Percentiles rank a stretch among this genome's conserved stretches.
Evolutionary conservation across 2,113 vertebrate genomes (phyloP).

Genomic region (Microcebus ravelobensis): DNA sequence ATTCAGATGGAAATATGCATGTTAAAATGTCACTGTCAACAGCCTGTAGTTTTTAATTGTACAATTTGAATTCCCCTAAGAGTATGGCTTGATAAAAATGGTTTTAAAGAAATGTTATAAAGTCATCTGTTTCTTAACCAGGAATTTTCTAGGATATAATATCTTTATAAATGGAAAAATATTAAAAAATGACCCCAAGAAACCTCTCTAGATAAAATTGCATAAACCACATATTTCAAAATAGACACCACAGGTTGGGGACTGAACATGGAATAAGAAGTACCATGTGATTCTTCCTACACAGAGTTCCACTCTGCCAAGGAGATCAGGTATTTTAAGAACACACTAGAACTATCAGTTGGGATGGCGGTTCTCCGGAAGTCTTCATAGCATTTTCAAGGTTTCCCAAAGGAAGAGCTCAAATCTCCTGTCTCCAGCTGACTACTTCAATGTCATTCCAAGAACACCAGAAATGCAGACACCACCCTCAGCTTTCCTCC

Average conservation of each 20-base stretch:
- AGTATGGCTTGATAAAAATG: neutral
- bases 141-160: conserved; percentile 10
- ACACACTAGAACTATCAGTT: conserved; percentile 3
- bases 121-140: conserved; percentile 22
- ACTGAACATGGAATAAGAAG: conserved; percentile 6
- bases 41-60: neutral
- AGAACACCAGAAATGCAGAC: neutral
- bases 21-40: neutral
- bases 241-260: conserved; percentile 50
- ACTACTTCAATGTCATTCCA: neutral
- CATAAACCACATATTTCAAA: conserved; percentile 56
- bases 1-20: conserved; percentile 32
- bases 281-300: conserved; percentile 58
- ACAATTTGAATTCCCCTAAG: neutral
- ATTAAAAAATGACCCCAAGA: conserved; percentile 38
- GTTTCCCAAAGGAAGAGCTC: neutral
- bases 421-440: neutral
- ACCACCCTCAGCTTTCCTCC: neutral
- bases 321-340: conserved; percentile 68
- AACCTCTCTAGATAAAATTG: conserved; percentile 41
- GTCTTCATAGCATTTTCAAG: neutral
- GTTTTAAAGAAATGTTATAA: neutral
- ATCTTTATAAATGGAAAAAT: conserved; percentile 3
- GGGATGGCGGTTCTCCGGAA: neutral
- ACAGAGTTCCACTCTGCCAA: conserved; percentile 56